A percentile compares a stretch with the other conserved stretches of the same genome.
These are phyloP conservation scores for Melanostoma scalare DNA, from an alignment of 2,888 invertebrate species.

Conservation along the genomic window DNA sequence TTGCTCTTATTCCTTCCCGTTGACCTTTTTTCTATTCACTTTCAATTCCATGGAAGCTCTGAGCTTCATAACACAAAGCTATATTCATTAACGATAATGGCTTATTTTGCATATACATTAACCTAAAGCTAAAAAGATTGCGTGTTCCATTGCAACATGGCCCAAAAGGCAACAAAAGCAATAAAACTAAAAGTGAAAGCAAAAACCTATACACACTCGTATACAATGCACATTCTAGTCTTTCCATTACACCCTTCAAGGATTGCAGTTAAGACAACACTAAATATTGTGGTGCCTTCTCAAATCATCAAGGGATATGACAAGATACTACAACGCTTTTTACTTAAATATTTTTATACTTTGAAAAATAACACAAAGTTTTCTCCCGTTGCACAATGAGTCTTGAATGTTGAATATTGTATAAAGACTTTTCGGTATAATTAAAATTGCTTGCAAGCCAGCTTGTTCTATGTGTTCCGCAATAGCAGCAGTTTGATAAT, in stretches of 20 bases:
- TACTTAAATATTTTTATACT: constrained; percentile 18
- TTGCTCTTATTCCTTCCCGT: neutral
- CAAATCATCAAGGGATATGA: constrained; percentile 51
- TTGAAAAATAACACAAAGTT: constrained; percentile 43
- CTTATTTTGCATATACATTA: constrained; percentile 52
- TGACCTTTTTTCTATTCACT: constrained; percentile 21
- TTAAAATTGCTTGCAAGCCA: constrained; percentile 68
- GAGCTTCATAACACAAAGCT: constrained; percentile 38
- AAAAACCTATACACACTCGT: neutral
- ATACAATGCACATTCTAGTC: neutral
- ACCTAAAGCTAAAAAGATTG: constrained; percentile 18
- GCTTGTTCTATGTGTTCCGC: constrained; percentile 5
- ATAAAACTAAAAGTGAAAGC: constrained; percentile 42
- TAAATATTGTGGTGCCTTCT: constrained; percentile 53
- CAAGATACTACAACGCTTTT: constrained; percentile 10
- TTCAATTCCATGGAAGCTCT: neutral
- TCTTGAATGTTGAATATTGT: constrained; percentile 68
- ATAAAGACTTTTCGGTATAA: constrained; percentile 57
- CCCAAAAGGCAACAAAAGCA: constrained; percentile 36
- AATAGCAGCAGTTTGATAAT: constrained; percentile 60
- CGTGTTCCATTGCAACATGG: constrained; percentile 30
- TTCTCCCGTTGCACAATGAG: constrained; percentile 42
- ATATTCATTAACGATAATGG: constrained; percentile 58
- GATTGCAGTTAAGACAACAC: constrained; percentile 30
- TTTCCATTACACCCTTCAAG: constrained; percentile 34